Evolutionary conservation across 2,888 invertebrate genomes (phyloP), one percentile per base, ranked within the genome.

Genomic region (Noctua janthe): DNA sequence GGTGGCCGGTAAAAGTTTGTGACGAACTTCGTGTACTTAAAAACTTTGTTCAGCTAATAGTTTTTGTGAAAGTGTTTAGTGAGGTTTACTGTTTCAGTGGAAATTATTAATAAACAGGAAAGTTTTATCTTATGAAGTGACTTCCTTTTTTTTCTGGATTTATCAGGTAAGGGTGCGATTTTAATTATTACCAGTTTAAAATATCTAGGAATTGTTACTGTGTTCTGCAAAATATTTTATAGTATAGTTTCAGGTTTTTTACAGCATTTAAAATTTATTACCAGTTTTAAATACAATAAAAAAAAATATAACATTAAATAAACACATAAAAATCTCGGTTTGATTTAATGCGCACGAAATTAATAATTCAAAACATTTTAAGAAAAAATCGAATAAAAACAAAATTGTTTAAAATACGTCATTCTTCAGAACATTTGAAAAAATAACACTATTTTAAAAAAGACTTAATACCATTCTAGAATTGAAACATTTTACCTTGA

Each of bases 61-160:
- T 88, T 90, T 86, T 20, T 78, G 90, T 90, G 90, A 88, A 39
- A 88, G 90, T 90, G 90, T 51, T 62, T 13, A 83, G 89, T 89
- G 90, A 71, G 79, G 84, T 87, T 86, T 86, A 87, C 89, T 90
- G 81, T 88, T 86, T 81, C 70, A 79, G 89, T 90, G 90, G n/a
- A 80, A 82, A 79, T 87, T 79, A 78, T 81, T 76, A 85, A 85
- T 78, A 86, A 87, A 90, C 86, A 84, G 90, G 84, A 79, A 84
- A 85, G 86, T 89, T 87, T 74, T 70, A 66, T 35, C 23, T 71
- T 70, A 69, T 75, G 71, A 67, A 79, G 90, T 89, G 88, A 83
- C 82, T 74, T 83, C 59, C 71, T 81, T 79, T 80, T 54, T 35
- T 80, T 81, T 77, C 85, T 86, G 90, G 88, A 90, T 86, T 85